Conservation (phyloP, 2,888 invertebrate species). For the Taenaris catops region DNA sequence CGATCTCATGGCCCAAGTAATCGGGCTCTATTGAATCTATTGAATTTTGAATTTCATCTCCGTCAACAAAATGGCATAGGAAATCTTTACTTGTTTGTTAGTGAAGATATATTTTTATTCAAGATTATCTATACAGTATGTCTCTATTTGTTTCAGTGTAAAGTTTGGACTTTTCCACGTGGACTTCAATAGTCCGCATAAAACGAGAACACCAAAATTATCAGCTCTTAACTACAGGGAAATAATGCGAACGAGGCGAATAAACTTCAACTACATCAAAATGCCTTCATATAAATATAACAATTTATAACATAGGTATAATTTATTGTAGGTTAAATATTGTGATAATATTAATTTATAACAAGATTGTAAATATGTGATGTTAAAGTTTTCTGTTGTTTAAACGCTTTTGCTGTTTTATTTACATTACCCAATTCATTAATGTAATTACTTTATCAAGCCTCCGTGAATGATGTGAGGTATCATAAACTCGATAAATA, state of each 20-base stretch:
- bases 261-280: conserved; percentile 54
- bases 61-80: too few species aligned
- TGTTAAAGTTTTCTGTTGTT: conserved; percentile 9
- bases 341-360: conserved; percentile 8
- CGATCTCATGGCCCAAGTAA: too few species aligned
- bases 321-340: conserved; percentile 11
- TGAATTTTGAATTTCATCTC: too few species aligned
- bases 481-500: too few species aligned
- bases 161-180: conserved; percentile 71
- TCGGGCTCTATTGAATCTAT: too few species aligned
- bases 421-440: background rate
- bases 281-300: conserved; percentile 28
- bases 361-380: conserved; percentile 9
- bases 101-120: too few species aligned
- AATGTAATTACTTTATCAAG: too few species aligned
- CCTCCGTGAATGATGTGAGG: too few species aligned
- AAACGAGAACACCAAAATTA: conserved; percentile 60
- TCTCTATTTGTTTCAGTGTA: conserved; percentile 41
- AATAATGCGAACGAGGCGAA: conserved; percentile 50
- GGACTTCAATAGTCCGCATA: conserved; percentile 57
- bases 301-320: conserved; percentile 24
- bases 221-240: conserved; percentile 60
- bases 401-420: conserved; percentile 1
- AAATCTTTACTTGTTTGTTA: too few species aligned
- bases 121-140: background rate